These are phyloP conservation scores for Nesoenas mayeri DNA, from an alignment of 2,113 vertebrate genomes.

Conservation along the genomic window DNA sequence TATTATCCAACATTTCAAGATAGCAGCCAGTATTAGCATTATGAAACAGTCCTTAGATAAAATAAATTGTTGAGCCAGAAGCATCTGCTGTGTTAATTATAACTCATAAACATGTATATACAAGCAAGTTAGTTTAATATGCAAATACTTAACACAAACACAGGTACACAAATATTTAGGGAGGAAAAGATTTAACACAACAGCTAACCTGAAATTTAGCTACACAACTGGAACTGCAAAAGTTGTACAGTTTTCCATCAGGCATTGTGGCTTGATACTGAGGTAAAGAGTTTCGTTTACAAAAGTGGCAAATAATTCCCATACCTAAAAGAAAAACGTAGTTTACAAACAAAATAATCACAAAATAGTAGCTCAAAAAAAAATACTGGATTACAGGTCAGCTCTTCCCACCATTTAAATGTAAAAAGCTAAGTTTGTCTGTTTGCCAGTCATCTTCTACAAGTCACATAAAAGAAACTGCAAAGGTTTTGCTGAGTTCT, in stretches of 20 bases:
- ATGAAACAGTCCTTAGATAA: not conserved
- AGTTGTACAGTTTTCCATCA: conserved; percentile 94
- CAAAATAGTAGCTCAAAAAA: not conserved
- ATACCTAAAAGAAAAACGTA: conserved; percentile 81
- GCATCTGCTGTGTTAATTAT: not conserved
- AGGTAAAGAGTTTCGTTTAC: conserved; percentile 95
- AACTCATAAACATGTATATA: not conserved
- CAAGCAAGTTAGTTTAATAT: not conserved
- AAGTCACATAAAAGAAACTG: not conserved
- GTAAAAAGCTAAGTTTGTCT: not conserved
- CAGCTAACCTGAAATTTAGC: conserved; percentile 95
- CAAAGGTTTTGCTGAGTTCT: not conserved
- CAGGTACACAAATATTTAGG: conserved; percentile 40
- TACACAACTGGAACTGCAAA: conserved; percentile 97
- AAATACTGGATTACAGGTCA: not conserved
- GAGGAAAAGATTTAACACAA: conserved; percentile 64
- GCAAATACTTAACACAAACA: conserved; percentile 24
- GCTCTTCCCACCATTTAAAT: not conserved
- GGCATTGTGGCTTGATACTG: conserved; percentile 97
- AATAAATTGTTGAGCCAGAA: not conserved
- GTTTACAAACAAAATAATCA: conserved; percentile 69
- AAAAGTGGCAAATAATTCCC: conserved; percentile 96
- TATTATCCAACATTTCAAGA: not conserved
- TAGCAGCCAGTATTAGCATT: not conserved
- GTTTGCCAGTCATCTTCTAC: not conserved